phyloP scores from a whole-genome alignment of 2,797 vertebrate genomes.

The Acanthurus leucopareius region DNA sequence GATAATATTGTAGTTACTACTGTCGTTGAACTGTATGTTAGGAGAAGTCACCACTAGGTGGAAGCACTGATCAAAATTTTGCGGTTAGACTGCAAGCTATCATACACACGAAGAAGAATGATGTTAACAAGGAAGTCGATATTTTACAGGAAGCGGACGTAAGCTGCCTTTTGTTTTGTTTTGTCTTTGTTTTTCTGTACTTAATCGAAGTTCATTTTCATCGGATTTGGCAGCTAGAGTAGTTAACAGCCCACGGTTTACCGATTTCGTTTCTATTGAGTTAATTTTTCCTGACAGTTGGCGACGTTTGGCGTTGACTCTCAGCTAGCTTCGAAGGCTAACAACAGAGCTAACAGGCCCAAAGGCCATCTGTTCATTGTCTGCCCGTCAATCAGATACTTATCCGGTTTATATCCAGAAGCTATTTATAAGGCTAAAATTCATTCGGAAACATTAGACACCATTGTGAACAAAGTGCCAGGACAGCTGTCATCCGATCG shows the following conservation, averaged over 20 bases:
- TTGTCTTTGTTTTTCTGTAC: conserved; percentile 66
- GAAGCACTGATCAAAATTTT: not conserved
- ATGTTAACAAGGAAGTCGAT: conserved; percentile 76
- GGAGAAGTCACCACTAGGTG: conserved; percentile 41
- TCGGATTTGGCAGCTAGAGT: not conserved
- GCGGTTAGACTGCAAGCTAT: not conserved
- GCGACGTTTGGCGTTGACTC: conserved; percentile 41
- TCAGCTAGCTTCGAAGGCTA: conserved; percentile 63
- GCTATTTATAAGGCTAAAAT: not conserved
- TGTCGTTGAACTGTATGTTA: not conserved
- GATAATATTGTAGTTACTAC: too few relatives aligned
- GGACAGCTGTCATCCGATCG: conserved; percentile 18
- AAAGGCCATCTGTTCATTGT: conserved; percentile 66
- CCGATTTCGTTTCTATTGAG: not conserved
- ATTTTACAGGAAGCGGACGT: conserved; percentile 62
- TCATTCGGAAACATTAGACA: not conserved
- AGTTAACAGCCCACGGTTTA: not conserved
- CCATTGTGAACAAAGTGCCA: not conserved
- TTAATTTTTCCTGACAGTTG: conserved; percentile 4
- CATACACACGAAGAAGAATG: conserved; percentile 67
- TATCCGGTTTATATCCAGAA: not conserved
- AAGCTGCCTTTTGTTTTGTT: conserved; percentile 81
- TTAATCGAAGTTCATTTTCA: not conserved
- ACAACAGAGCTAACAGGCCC: conserved; percentile 78
- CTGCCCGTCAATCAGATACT: conserved; percentile 6